These are phyloP conservation scores for Emydocephalus ijimae DNA, from an alignment of 2,113 vertebrate genomes.

Conservation along the genomic window DNA sequence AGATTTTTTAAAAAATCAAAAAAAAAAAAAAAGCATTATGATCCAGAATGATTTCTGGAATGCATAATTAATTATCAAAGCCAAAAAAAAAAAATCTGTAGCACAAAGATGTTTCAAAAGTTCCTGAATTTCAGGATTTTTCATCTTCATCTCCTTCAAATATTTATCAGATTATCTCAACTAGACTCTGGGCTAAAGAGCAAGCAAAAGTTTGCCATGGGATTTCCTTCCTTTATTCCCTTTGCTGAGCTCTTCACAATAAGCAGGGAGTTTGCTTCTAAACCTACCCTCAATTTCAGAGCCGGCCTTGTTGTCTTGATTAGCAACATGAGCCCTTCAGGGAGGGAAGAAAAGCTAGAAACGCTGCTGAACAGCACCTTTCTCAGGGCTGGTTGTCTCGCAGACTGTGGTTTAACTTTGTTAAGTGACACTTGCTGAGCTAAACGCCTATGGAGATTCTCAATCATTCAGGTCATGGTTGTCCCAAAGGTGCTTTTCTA, in stretches of 20 bases:
- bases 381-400: background rate
- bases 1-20: background rate
- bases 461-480: background rate
- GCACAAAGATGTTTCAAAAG: background rate
- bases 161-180: background rate
- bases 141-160: background rate
- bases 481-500: background rate
- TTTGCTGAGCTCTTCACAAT: background rate
- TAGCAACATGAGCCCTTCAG: background rate
- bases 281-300: background rate
- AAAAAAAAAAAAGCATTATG: background rate
- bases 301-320: background rate
- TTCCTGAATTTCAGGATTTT: background rate
- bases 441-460: background rate
- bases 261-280: background rate
- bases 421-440: too few relatives aligned
- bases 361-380: background rate
- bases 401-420: background rate
- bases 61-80: background rate
- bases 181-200: background rate
- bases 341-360: background rate
- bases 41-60: background rate
- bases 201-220: background rate
- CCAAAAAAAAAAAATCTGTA: background rate
- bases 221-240: too few relatives aligned